Evolutionary conservation across 2,797 vertebrate species (phyloP).

Genomic region (Phaenicophaeus curvirostris): DNA sequence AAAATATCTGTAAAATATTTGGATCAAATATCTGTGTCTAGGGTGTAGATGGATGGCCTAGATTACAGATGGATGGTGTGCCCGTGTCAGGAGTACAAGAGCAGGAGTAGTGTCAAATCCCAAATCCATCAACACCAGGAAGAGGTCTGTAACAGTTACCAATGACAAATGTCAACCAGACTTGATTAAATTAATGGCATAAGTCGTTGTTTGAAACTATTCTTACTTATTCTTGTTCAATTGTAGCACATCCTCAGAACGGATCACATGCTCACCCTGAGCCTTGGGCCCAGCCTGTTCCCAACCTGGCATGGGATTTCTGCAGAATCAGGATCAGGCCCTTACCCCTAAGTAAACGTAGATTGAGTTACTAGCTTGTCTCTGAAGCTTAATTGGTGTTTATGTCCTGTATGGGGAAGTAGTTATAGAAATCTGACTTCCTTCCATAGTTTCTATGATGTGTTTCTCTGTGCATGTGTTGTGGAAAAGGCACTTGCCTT

Average conservation of each 20-base stretch:
- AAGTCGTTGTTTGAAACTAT: not conserved
- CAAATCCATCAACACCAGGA: not conserved
- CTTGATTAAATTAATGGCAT: not conserved
- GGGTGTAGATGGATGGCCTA: not conserved
- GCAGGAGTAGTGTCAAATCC: not conserved
- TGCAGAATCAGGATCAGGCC: not conserved
- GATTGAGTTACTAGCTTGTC: not conserved
- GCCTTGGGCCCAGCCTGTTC: fast-evolving
- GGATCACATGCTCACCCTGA: not conserved
- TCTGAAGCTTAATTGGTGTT: constrained; percentile 1
- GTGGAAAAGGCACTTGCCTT: not conserved
- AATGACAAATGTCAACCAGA: not conserved
- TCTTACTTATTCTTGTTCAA: not conserved
- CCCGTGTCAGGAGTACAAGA: fast-evolving
- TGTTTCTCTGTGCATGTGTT: not conserved
- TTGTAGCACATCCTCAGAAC: not conserved
- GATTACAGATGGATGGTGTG: not conserved
- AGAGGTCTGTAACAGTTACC: not conserved
- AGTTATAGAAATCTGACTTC: not conserved
- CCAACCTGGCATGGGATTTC: not conserved
- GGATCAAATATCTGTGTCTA: not conserved
- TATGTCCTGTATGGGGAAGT: not conserved
- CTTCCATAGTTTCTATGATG: not conserved
- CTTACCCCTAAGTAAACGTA: not conserved
- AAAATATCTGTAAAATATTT: not conserved